Evolutionary conservation across 2,113 vertebrate species (phyloP).

Genomic region (Catharus minimus): DNA sequence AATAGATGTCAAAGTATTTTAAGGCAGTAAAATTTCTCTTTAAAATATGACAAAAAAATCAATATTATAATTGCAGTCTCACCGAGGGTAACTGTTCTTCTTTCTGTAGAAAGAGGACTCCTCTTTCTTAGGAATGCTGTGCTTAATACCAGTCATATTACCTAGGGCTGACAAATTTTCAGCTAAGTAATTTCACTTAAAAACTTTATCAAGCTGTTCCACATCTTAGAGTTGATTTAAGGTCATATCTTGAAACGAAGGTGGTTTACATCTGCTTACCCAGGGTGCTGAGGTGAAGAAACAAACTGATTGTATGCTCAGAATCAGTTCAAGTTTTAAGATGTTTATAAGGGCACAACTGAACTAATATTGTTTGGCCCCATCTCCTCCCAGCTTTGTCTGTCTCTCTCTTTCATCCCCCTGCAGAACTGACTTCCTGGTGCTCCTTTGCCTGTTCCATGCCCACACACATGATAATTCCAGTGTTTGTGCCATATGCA

Average conservation of each 20-base stretch:
- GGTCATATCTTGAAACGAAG: neutral
- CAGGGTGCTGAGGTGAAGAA: neutral
- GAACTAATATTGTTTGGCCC: neutral
- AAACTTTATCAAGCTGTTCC: neutral
- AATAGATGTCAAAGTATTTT: neutral
- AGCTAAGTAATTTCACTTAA: neutral
- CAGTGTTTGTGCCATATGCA: neutral
- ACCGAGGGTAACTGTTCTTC: neutral
- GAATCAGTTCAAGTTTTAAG: neutral
- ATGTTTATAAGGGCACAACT: neutral
- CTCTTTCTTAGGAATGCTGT: neutral
- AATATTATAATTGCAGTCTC: neutral
- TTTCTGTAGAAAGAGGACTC: neutral
- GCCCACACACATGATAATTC: neutral
- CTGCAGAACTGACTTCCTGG: neutral
- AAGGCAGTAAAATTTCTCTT: neutral
- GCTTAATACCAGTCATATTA: neutral
- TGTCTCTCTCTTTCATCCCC: rapidly evolving
- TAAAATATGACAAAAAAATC: neutral
- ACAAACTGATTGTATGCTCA: neutral
- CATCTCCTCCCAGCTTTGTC: neutral
- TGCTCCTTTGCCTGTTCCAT: neutral
- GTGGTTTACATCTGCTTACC: neutral
- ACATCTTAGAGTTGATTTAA: neutral
- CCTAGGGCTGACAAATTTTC: neutral